phyloP scores from a whole-genome alignment of 2,113 vertebrate species.

The Nothobranchius furzeri region DNA sequence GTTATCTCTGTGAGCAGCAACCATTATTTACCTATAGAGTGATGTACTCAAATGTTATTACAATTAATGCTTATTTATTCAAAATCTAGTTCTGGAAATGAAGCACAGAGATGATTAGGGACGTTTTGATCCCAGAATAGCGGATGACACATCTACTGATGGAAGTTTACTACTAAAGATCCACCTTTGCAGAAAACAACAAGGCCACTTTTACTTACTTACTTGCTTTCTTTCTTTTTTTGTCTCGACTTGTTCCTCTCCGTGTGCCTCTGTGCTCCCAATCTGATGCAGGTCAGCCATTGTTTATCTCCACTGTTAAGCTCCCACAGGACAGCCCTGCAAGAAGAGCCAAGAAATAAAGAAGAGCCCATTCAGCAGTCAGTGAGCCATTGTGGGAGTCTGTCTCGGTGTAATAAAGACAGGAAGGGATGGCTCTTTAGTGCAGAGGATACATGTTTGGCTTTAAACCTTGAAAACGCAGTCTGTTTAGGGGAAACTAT shows the following conservation, averaged over 20 bases:
- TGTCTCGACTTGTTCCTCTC: slow-evolving; percentile 8
- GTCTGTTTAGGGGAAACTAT: neutral
- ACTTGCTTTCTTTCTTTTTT: neutral
- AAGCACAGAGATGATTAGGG: slow-evolving; percentile 8
- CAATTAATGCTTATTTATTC: slow-evolving; percentile 14
- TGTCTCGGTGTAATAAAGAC: slow-evolving; percentile 6
- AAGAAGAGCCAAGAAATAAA: slow-evolving; percentile 31
- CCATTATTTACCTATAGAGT: slow-evolving; percentile 57
- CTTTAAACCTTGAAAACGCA: neutral
- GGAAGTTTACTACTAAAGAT: neutral
- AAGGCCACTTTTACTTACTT: neutral
- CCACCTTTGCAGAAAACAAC: slow-evolving; percentile 4
- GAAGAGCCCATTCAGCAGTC: slow-evolving; percentile 39
- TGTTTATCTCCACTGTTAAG: slow-evolving; percentile 46
- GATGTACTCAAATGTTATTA: slow-evolving; percentile 20
- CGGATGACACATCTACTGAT: neutral
- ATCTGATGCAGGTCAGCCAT: slow-evolving; percentile 50
- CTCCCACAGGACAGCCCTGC: slow-evolving; percentile 38
- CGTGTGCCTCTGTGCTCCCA: slow-evolving; percentile 23
- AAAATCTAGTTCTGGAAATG: neutral
- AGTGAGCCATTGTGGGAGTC: slow-evolving; percentile 21
- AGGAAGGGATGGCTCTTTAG: neutral
- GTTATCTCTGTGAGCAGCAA: slow-evolving; percentile 46
- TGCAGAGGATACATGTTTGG: neutral
- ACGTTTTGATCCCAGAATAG: neutral